Conservation (phyloP, 2,113 vertebrate genomes). For the Ciconia stormi region DNA sequence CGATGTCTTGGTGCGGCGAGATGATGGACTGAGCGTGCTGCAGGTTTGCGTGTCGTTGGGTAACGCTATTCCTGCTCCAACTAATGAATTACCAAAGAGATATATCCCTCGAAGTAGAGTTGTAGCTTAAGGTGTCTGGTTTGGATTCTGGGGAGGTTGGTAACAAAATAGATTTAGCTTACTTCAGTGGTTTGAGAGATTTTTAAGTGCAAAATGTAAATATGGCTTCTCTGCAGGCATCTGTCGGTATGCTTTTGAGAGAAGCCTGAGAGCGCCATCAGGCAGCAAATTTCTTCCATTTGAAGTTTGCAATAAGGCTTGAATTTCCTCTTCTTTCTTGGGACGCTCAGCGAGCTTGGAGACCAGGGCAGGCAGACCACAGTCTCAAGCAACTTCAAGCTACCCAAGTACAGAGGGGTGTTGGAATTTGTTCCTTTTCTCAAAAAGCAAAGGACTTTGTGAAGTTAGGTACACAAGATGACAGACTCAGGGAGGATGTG, state of each 20-base stretch:
- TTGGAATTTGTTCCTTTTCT: not conserved
- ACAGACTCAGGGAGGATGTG: not conserved
- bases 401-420: accelerated
- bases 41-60: not conserved
- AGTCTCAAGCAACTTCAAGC: not conserved
- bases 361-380: accelerated
- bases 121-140: not conserved
- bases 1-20: accelerated
- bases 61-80: accelerated
- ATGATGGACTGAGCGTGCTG: not conserved
- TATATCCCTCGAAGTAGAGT: not conserved
- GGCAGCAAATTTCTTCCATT: not conserved
- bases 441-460: not conserved
- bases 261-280: not conserved
- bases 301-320: not conserved
- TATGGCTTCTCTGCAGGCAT: not conserved
- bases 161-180: not conserved
- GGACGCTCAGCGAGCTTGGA: accelerated
- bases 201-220: not conserved
- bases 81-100: not conserved
- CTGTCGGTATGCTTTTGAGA: too few species aligned
- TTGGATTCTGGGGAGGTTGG: not conserved
- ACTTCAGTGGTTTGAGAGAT: not conserved
- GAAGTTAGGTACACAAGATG: not conserved
- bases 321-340: not conserved